A percentile compares a stretch with the other conserved stretches of the same genome.
These are phyloP conservation scores for Galerucella calmariensis DNA, from an alignment of 2,888 invertebrate genomes.

Conservation along the genomic window DNA sequence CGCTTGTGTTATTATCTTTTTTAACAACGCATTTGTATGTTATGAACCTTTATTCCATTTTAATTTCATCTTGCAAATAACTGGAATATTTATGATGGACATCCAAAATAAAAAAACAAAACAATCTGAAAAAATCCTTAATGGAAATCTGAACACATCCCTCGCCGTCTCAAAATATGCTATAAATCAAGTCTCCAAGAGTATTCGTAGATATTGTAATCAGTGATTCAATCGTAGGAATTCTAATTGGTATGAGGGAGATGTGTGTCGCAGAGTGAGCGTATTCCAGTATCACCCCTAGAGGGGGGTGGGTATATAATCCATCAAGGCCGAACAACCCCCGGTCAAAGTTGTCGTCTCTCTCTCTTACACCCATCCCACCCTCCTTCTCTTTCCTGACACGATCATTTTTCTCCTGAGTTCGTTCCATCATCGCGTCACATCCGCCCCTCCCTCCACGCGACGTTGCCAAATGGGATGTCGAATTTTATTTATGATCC, in stretches of 20 bases:
- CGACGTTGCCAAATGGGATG: constrained; percentile 67
- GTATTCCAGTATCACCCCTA: constrained; percentile 56
- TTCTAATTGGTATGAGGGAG: constrained; percentile 63
- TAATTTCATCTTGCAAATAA: not conserved
- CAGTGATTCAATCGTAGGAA: constrained; percentile 65
- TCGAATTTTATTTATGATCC: constrained; percentile 67
- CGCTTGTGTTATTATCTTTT: too few species aligned
- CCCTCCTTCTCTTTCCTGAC: constrained; percentile 62
- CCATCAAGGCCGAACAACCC: constrained; percentile 65
- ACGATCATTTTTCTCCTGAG: constrained; percentile 80
- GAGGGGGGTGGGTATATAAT: constrained; percentile 65
- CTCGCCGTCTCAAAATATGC: constrained; percentile 24
- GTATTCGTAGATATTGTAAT: constrained; percentile 52
- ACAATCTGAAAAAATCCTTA: not conserved
- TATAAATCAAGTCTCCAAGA: constrained; percentile 40
- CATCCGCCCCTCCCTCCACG: constrained; percentile 72
- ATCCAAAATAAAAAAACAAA: not conserved
- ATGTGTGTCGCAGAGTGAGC: constrained; percentile 58
- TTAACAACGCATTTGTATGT: too few species aligned
- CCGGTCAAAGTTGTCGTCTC: constrained; percentile 74
- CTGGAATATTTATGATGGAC: not conserved
- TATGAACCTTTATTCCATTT: too few species aligned
- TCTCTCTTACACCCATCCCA: constrained; percentile 63
- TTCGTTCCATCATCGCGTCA: constrained; percentile 81
- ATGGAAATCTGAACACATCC: constrained; percentile 15